Conservation (phyloP, 1,140 invertebrate species). For the Laupala kohalensis region DNA sequence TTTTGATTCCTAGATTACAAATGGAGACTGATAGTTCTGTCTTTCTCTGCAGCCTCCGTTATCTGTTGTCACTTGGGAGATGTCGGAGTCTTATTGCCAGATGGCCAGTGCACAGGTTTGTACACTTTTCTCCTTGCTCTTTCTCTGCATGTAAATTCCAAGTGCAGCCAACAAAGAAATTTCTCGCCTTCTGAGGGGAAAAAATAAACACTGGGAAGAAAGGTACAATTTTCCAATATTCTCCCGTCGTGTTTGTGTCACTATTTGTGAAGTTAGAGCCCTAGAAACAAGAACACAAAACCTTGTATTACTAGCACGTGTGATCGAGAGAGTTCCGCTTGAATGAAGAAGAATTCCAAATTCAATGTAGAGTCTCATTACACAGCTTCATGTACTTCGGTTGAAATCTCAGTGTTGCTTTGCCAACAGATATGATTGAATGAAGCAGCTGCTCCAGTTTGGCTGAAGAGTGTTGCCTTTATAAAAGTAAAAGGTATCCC, state of each 20-base stretch:
- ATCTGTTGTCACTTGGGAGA: not conserved
- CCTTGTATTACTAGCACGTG: not conserved
- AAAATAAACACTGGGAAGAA: not conserved
- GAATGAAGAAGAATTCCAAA: not conserved
- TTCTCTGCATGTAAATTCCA: slow-evolving; percentile 10
- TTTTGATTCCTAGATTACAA: no score
- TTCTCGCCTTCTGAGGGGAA: slow-evolving; percentile 6
- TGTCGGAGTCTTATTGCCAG: not conserved
- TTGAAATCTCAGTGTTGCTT: slow-evolving; percentile 8
- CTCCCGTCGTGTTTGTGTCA: slow-evolving; percentile 5
- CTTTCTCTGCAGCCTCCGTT: slow-evolving; percentile 3
- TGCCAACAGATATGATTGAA: not conserved
- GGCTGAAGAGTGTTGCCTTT: slow-evolving; percentile 2
- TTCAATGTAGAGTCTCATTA: not conserved
- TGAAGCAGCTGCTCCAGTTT: not conserved
- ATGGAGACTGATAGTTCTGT: not conserved
- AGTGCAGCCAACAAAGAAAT: slow-evolving; percentile 5
- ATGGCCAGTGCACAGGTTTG: slow-evolving; percentile 14
- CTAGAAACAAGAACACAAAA: not conserved
- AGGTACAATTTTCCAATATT: slow-evolving; percentile 6
- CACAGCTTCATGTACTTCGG: slow-evolving; percentile 1
- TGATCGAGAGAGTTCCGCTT: not conserved
- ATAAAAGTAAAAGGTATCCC: slow-evolving; percentile 3
- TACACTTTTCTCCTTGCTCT: slow-evolving; percentile 21
- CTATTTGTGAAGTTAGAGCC: not conserved